Evolutionary conservation across 2,113 vertebrate species (phyloP), one percentile per base, ranked within the genome.

Genomic region (Salminus brasiliensis): DNA sequence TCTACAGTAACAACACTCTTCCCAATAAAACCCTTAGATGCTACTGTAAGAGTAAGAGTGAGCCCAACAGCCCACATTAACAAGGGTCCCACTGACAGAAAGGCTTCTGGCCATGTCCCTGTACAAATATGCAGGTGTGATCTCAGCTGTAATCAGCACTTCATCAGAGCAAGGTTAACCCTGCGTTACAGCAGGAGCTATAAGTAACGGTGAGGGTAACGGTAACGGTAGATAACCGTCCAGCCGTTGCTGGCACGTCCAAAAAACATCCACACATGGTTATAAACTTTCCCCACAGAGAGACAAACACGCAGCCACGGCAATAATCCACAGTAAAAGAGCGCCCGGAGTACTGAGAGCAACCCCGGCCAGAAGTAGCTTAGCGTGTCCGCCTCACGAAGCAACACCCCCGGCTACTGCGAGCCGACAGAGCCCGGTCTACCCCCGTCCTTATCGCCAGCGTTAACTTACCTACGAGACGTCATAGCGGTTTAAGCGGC

Each of bases 401-500:
- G 52, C 65, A 45, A 27, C 43, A 30, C 32, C 25, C 52, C 47
- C 43, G 30, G 45, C 63, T n/a, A 73, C 34, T 34, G 36, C 9
- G 8, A 55, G 34, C 72, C 27, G n/a, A 21, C 53, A 16, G 47
- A 13, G 25, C 21, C 39, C 29, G 25, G 23, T 43, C 53, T 49
- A 59, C 4, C 30, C 30, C 59, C 39, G 25, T 63, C 30, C 32
- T 23, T 65, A 49, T 68, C 47, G 66, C 74, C 41, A 69, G 70
- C 71, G 67, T 63, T 13, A 3, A 30, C 89, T 90, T 91, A 96
- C 95, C 95, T 95, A 90, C 95, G 95, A 88, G 95, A 95, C 88
- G 94, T 95, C 95, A 95, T 95, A 85, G 85, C 94, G 89, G 86
- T 86, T 65, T 80, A 67, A 74, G 70, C 74, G 82, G 86, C 84